Base-by-base conservation (phyloP, 1,140 invertebrate genomes). In the Polypedilum vanderplanki region DNA sequence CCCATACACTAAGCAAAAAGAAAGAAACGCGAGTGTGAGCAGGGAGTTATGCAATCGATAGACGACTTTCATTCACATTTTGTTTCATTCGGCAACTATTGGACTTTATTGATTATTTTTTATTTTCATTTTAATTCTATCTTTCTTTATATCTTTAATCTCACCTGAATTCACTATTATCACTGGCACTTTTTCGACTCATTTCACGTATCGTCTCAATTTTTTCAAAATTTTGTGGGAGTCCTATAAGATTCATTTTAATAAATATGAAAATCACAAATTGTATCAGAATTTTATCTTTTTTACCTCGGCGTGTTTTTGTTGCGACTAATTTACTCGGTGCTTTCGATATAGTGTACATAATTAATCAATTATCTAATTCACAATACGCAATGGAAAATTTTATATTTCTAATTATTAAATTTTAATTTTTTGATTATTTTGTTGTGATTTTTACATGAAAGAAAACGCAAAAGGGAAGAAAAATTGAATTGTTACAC, bases 291-390 rank as follows among this genome's bases (percentile, higher is more conserved):
- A 73, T 17, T 74, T 17, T 73, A 75, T 22, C n/a, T 40, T 67
- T 80, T 82, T 83, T 85, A 93, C 91, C 91, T 87, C 91, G 86
- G 80, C 92, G 86, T 77, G 91, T 90, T 87, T 94, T 93, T 18
- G 65, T 70, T 74, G 91, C 90, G 77, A 92, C 91, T 79, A 93
- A 91, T 85, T 94, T 93, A 83, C 90, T 93, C 74, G 91, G 91
- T 75, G 90, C 90, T 85, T 93, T 93, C 75, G 90, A 90, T 78
- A 93, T 89, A 78, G 91, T 93, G 85, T 93, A 94, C 92, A 94
- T 93, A 76, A 77, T 78, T 17, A 18, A 67, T 24, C n/a, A 57
- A 40, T 75, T 46, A 74, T n/a, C 15, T 33, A 7, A 74, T 40
- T 17, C 70, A 40, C n/a, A n/a, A n/a, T n/a, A n/a, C 24, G 24